A percentile compares a stretch with the other conserved stretches of the same genome.
phyloP scores from a whole-genome alignment of 2,113 vertebrate species.

The Xenopus borealis region DNA sequence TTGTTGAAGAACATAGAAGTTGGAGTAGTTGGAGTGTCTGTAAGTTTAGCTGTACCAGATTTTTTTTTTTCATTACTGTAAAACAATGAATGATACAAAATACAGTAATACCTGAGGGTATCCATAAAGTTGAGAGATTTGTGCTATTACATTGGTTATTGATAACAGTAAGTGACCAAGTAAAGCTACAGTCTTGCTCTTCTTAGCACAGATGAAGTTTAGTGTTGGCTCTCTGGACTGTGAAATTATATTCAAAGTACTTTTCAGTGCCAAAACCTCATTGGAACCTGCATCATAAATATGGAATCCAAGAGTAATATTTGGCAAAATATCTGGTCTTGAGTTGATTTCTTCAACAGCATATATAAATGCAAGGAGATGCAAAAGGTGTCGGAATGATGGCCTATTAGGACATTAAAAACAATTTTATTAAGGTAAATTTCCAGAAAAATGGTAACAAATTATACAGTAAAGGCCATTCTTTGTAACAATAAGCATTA shows the following conservation, averaged over 20 bases:
- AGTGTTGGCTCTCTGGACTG: neutral
- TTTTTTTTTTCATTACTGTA: too few species aligned
- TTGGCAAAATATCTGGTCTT: slow-evolving; percentile 13
- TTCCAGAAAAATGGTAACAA: too few species aligned
- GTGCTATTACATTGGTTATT: neutral
- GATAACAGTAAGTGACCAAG: slow-evolving; percentile 25
- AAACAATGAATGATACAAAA: too few species aligned
- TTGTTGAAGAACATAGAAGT: too few species aligned
- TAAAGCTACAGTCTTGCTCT: neutral
- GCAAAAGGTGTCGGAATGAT: neutral
- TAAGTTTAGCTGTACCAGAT: too few species aligned
- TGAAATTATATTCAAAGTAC: slow-evolving; percentile 12
- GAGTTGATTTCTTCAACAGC: slow-evolving; percentile 34
- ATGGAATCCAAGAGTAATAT: slow-evolving; percentile 26
- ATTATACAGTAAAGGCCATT: too few species aligned
- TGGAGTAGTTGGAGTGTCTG: too few species aligned
- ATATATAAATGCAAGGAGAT: slow-evolving; percentile 10
- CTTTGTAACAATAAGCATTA: too few species aligned
- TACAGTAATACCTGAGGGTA: slow-evolving; percentile 15
- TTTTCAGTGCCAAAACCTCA: slow-evolving; percentile 16
- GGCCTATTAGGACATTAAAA: neutral
- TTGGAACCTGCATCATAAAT: slow-evolving; percentile 22
- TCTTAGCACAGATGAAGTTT: slow-evolving; percentile 20
- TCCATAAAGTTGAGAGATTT: slow-evolving; percentile 4
- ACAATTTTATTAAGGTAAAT: too few species aligned